These are phyloP conservation scores for Aporrectodea caliginosa DNA, from an alignment of 1,140 invertebrate genomes.

Conservation along the genomic window DNA sequence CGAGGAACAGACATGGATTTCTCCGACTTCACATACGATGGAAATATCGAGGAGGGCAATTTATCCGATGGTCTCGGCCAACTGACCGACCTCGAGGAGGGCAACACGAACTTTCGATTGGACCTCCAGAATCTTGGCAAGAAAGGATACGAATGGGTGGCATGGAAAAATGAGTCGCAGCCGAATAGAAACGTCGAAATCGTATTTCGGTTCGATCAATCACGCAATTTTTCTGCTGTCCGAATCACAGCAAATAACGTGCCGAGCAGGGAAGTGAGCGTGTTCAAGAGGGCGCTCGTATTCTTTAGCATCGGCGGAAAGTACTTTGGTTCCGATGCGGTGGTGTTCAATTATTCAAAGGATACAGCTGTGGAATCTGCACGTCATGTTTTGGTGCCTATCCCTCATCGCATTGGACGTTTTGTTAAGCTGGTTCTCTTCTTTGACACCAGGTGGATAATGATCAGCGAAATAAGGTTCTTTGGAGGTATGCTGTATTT, in stretches of 20 bases:
- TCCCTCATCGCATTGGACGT: slow-evolving; percentile 75
- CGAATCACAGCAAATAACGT: slow-evolving; percentile 76
- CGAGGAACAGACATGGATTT: slow-evolving; percentile 73
- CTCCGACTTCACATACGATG: slow-evolving; percentile 88
- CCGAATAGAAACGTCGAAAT: slow-evolving; percentile 43
- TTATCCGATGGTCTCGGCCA: slow-evolving; percentile 78
- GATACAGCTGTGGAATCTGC: slow-evolving; percentile 78
- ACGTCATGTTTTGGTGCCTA: slow-evolving; percentile 75
- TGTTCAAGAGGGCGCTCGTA: slow-evolving; percentile 63
- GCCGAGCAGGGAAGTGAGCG: slow-evolving; percentile 63
- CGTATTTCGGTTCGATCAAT: slow-evolving; percentile 79
- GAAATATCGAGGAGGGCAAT: slow-evolving; percentile 53
- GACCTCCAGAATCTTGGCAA: slow-evolving; percentile 66
- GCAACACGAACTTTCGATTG: slow-evolving; percentile 68
- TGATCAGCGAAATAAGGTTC: slow-evolving; percentile 75
- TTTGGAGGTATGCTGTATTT: slow-evolving; percentile 50
- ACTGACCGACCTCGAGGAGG: slow-evolving; percentile 70
- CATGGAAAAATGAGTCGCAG: slow-evolving; percentile 75
- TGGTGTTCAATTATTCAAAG: slow-evolving; percentile 68
- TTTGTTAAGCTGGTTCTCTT: slow-evolving; percentile 75
- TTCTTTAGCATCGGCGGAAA: slow-evolving; percentile 73
- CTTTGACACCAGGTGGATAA: slow-evolving; percentile 81
- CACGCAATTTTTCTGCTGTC: slow-evolving; percentile 80
- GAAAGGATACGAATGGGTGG: slow-evolving; percentile 74
- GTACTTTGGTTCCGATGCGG: slow-evolving; percentile 61